Base-by-base conservation (phyloP, 2,888 invertebrate species). In the Harpalus rubripes region DNA sequence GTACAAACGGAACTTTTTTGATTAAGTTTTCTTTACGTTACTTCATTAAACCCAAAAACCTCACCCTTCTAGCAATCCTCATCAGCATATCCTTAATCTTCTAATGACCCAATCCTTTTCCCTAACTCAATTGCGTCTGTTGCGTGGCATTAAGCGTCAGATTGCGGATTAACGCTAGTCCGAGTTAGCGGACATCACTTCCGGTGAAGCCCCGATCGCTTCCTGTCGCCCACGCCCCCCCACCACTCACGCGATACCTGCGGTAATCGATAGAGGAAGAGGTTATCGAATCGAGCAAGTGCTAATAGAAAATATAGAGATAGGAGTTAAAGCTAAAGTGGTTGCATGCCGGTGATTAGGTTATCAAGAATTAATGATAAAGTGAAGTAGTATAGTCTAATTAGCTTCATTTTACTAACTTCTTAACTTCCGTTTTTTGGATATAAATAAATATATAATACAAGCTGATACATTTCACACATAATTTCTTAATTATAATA, bases 141-240 rank as follows among this genome's bases (percentile, higher is more conserved):
- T 79, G 58, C 22, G 56, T 56, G 15, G 44, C 26, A 22, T 79
- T 59, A 59, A 32, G 79, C 59, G 79, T 79, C 79, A 79, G 79
- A 79, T 79, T 79, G 79, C 79, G 59, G 79, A 79, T 79, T 79
- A 79, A 79, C 79, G 79, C 58, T 58, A 32, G 59, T 79, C 59
- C 79, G 79, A 79, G 79, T 79, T 79, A 79, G 79, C 56, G 79
- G 58, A 76, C 76, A 76, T 76, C 76, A 76, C 76, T 32, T 79
- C 79, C 79, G 79, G 59, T 79, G 68, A 39, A 41, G 41, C 68
- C 68, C 16, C 39, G 68, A 68, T 41, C 39, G 32, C 41, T 68
- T 68, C 68, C 68, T 68, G 68, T 41, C 65, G 12, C 32, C 65
- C 32, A 26, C 61, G 22, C 61, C 7, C 22, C 22, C 4, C 26